These are phyloP conservation scores for Mesitornis unicolor DNA, from an alignment of 2,113 vertebrate genomes.

Conservation along the genomic window DNA sequence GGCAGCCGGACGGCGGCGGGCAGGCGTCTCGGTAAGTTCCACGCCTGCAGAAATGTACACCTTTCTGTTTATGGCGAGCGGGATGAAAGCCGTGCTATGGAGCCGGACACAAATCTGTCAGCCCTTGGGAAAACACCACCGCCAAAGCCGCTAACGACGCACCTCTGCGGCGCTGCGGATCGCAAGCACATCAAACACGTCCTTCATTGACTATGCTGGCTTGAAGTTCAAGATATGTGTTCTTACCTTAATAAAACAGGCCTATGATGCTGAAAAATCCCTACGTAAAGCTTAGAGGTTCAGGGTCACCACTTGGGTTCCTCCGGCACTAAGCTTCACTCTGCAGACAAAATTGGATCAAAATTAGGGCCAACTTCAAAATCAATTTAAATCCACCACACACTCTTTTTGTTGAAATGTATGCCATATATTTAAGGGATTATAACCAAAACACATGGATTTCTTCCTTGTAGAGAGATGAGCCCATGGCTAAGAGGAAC, in stretches of 20 bases:
- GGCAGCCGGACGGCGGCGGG: accelerated
- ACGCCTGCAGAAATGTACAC: slow-evolving; percentile 23
- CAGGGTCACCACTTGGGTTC: background rate
- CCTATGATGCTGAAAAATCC: background rate
- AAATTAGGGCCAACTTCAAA: background rate
- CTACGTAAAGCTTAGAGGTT: background rate
- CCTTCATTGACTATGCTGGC: slow-evolving; percentile 55
- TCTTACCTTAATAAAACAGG: slow-evolving; percentile 32
- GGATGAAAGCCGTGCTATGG: background rate
- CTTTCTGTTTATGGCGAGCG: slow-evolving; percentile 35
- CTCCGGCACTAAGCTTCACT: background rate
- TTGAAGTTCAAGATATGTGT: slow-evolving; percentile 34
- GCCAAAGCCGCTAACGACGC: background rate
- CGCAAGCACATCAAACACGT: slow-evolving; percentile 25
- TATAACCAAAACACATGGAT: background rate
- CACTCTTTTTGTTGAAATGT: background rate
- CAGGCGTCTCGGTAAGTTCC: background rate
- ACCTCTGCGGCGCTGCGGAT: background rate
- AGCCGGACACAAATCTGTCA: background rate
- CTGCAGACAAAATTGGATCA: background rate
- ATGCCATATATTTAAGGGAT: background rate
- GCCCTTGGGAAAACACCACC: background rate
- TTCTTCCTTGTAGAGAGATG: background rate
- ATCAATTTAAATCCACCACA: background rate
- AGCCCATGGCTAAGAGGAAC: background rate